Percentiles rank a stretch among this genome's conserved stretches.
phyloP scores from a whole-genome alignment of 1,140 invertebrate species.

The Drosophila quadrilineata region DNA sequence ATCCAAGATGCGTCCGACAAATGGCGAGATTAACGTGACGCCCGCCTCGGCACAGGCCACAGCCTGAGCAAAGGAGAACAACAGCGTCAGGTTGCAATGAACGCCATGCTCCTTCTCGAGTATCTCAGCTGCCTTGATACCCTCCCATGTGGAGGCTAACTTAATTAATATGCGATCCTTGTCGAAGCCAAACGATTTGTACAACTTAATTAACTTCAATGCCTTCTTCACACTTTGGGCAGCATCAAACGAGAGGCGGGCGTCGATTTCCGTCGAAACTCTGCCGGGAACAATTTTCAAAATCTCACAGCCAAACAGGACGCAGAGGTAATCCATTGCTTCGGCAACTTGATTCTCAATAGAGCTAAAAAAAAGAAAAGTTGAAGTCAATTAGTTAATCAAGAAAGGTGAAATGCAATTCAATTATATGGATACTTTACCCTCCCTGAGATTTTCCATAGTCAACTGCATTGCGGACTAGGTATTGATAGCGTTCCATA shows the following conservation, averaged over 20 bases:
- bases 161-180: constrained; percentile 98
- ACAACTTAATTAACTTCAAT: constrained; percentile 92
- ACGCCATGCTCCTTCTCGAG: constrained; percentile 96
- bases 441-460: constrained; percentile 90
- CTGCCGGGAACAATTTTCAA: constrained; percentile 98
- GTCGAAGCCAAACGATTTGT: constrained; percentile 93
- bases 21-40: constrained; percentile 98
- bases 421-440: constrained; percentile 76
- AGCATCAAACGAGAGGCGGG: constrained; percentile 97
- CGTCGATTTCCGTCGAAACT: constrained; percentile 99
- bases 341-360: constrained; percentile 88
- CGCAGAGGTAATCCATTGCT: constrained; percentile 96
- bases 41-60: constrained; percentile 98
- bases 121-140: constrained; percentile 95
- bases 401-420: background rate
- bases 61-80: constrained; percentile 98
- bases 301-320: constrained; percentile 98
- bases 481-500: constrained; percentile 94
- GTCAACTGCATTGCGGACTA: constrained; percentile 94
- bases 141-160: constrained; percentile 99
- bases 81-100: constrained; percentile 98
- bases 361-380: constrained; percentile 28
- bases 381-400: background rate
- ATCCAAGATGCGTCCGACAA: constrained; percentile 95
- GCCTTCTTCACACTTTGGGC: constrained; percentile 95